Evolutionary conservation across 2,888 invertebrate genomes (phyloP).

Genomic region (Yponomeuta malinellus): DNA sequence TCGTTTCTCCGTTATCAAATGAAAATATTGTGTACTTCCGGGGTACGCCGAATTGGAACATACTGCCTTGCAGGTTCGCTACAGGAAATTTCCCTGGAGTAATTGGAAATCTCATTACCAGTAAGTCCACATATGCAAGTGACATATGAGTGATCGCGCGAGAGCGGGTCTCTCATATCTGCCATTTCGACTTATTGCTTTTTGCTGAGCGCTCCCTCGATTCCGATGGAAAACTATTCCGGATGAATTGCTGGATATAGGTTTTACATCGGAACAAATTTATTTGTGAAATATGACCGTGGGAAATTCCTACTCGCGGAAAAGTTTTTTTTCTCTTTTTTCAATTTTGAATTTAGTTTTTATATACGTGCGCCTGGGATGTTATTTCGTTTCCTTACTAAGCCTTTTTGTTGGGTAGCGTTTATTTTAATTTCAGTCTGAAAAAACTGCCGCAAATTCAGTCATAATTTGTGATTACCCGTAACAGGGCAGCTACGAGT

Average conservation of each 20-base stretch:
- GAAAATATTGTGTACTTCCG: neutral
- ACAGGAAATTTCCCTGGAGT: conserved; percentile 66
- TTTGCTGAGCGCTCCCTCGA: conserved; percentile 22
- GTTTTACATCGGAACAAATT: neutral
- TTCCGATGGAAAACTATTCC: neutral
- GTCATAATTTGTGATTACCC: too few species aligned
- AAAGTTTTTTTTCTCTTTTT: too few species aligned
- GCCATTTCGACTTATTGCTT: conserved; percentile 32
- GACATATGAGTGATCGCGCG: conserved; percentile 53
- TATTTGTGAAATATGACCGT: neutral
- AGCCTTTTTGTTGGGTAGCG: too few species aligned
- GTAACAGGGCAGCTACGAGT: too few species aligned
- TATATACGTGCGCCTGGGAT: too few species aligned
- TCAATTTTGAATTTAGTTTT: too few species aligned
- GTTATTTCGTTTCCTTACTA: too few species aligned
- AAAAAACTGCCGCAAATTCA: too few species aligned
- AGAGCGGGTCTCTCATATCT: conserved; percentile 26
- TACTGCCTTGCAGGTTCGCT: neutral
- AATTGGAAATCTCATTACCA: conserved; percentile 62
- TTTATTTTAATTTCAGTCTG: too few species aligned
- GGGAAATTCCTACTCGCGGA: too few species aligned
- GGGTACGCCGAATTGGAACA: neutral
- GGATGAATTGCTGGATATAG: conserved; percentile 3
- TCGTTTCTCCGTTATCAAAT: neutral
- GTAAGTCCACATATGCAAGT: conserved; percentile 47